phyloP scores from a whole-genome alignment of 2,888 invertebrate genomes.

The Noctua comes region DNA sequence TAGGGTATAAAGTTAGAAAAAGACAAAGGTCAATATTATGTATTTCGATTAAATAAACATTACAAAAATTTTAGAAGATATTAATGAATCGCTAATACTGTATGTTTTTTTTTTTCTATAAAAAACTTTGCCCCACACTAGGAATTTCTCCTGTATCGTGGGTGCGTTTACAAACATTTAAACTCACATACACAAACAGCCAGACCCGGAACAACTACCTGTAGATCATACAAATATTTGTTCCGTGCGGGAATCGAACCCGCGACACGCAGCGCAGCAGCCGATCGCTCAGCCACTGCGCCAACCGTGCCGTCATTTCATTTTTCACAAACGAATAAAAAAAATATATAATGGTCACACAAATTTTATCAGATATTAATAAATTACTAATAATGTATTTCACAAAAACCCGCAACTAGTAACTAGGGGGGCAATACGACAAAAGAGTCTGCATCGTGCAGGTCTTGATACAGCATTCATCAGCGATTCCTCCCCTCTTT shows the following conservation, averaged over 20 bases:
- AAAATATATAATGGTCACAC: not conserved
- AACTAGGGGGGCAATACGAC: constrained; percentile 63
- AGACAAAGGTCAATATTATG: not conserved
- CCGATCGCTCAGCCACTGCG: no score
- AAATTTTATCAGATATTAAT: not conserved
- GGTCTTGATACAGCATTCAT: constrained; percentile 72
- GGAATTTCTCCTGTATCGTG: no score
- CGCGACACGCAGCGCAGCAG: no score
- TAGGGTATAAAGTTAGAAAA: not conserved
- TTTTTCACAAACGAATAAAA: no score
- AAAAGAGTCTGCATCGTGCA: constrained; percentile 69
- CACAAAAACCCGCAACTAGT: not conserved
- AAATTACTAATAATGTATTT: not conserved
- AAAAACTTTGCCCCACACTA: no score
- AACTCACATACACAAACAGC: no score
- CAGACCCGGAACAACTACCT: no score
- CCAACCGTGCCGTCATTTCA: no score
- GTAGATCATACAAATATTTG: no score
- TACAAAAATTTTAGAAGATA: not conserved
- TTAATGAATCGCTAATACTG: not conserved
- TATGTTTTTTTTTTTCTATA: no score
- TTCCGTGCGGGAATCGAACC: no score
- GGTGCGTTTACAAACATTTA: no score
- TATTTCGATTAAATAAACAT: not conserved
- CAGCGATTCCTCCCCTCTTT: constrained; percentile 60